These are phyloP conservation scores for Bellardia pandia DNA, from an alignment of 2,888 invertebrate genomes.

Conservation along the genomic window DNA sequence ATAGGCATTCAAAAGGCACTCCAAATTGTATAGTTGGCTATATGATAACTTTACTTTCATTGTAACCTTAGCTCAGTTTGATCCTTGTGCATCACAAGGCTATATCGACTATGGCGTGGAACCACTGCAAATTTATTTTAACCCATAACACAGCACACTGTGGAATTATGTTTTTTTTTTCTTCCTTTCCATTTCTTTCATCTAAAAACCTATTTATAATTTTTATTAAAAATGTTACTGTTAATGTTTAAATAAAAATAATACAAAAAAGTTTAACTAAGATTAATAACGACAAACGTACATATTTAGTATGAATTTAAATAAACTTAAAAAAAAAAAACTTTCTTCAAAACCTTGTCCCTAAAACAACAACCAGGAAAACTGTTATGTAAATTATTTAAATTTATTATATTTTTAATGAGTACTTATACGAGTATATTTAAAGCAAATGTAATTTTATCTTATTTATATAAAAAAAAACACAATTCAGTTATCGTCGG, in stretches of 20 bases:
- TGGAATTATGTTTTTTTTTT: background rate
- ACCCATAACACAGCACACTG: background rate
- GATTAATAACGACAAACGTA: constrained; percentile 27
- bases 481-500: constrained; percentile 29
- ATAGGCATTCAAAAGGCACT: too few relatives aligned
- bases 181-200: constrained; percentile 6
- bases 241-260: constrained; percentile 63
- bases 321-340: constrained; percentile 71
- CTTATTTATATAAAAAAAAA: constrained; percentile 18
- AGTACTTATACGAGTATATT: background rate
- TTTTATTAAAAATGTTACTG: constrained; percentile 65
- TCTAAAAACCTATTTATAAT: constrained; percentile 52
- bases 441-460: constrained; percentile 34
- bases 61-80: background rate
- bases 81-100: constrained; percentile 25
- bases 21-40: too few relatives aligned
- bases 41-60: too few relatives aligned
- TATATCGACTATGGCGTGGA: background rate
- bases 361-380: constrained; percentile 68
- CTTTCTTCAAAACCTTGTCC: constrained; percentile 68
- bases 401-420: constrained; percentile 58
- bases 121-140: background rate
- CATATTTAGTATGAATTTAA: constrained; percentile 70
- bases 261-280: constrained; percentile 25
- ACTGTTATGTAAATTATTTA: constrained; percentile 80